Conservation (phyloP, 2,888 invertebrate genomes). For the Synergus gifuensis region DNA sequence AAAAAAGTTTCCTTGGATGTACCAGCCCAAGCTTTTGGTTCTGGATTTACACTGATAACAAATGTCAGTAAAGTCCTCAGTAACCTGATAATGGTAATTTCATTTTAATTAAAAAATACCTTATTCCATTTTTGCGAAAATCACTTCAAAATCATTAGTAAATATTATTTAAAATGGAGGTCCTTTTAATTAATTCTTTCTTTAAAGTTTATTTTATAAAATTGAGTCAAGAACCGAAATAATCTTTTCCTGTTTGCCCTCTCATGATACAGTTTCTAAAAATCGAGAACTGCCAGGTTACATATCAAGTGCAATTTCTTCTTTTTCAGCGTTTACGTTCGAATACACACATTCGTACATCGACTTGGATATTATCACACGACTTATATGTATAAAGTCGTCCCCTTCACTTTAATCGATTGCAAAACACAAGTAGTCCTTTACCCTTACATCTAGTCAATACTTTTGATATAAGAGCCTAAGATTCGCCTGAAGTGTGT, state of each 20-base stretch:
- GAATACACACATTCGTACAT: neutral
- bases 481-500: constrained; percentile 22
- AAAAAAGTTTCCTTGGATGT: constrained; percentile 82
- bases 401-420: constrained; percentile 53
- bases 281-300: constrained; percentile 7
- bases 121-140: neutral
- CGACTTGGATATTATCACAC: neutral
- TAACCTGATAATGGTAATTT: constrained; percentile 82
- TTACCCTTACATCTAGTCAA: constrained; percentile 20
- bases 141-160: too few species aligned
- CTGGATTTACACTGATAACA: constrained; percentile 84
- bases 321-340: neutral
- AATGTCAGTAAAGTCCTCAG: constrained; percentile 83
- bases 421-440: constrained; percentile 47
- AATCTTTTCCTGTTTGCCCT: neutral
- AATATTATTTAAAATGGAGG: too few species aligned
- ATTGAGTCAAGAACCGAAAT: neutral
- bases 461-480: constrained; percentile 16
- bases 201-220: neutral
- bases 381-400: constrained; percentile 42
- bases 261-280: neutral
- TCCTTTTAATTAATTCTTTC: too few species aligned
- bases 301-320: neutral
- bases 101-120: neutral
- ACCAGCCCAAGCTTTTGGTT: constrained; percentile 83